Percentiles rank a stretch among this genome's conserved stretches.
phyloP scores from a whole-genome alignment of 2,113 vertebrate species.

The Plotosus lineatus region DNA sequence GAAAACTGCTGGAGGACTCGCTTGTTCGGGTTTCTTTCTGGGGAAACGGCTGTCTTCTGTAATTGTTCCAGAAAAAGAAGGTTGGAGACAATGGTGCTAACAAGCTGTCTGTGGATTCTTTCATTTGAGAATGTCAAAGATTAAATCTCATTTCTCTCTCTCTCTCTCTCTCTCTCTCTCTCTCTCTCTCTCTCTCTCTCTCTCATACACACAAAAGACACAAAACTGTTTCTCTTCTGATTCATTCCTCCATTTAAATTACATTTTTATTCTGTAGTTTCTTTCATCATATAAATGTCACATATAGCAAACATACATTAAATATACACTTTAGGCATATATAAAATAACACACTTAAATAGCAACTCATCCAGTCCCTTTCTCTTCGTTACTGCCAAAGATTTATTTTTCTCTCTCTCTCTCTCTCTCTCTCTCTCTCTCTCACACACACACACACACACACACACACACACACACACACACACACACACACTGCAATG shows the following conservation, averaged over 20 bases:
- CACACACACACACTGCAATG: constrained; percentile 43
- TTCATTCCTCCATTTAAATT: neutral
- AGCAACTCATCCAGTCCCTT: too few relatives aligned
- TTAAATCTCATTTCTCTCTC: constrained; percentile 45
- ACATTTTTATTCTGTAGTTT: too few relatives aligned
- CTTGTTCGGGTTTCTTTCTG: constrained; percentile 8
- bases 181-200: neutral
- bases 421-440: neutral
- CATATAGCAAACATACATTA: too few relatives aligned
- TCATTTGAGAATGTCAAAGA: constrained; percentile 58
- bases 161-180: constrained; percentile 10
- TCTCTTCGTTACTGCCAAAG: too few relatives aligned
- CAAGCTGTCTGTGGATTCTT: constrained; percentile 71
- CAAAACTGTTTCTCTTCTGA: neutral
- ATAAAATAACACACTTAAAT: too few relatives aligned
- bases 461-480: constrained; percentile 11
- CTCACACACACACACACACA: neutral
- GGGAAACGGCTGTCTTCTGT: constrained; percentile 67
- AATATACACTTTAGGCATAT: too few relatives aligned
- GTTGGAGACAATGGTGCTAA: constrained; percentile 66
- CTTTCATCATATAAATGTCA: too few relatives aligned
- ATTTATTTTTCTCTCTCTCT: neutral
- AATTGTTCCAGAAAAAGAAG: constrained; percentile 72
- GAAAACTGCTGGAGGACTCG: constrained; percentile 51
- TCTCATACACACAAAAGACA: neutral